Base-by-base conservation (phyloP, 2,113 vertebrate species). In the Lamprotornis superbus region DNA sequence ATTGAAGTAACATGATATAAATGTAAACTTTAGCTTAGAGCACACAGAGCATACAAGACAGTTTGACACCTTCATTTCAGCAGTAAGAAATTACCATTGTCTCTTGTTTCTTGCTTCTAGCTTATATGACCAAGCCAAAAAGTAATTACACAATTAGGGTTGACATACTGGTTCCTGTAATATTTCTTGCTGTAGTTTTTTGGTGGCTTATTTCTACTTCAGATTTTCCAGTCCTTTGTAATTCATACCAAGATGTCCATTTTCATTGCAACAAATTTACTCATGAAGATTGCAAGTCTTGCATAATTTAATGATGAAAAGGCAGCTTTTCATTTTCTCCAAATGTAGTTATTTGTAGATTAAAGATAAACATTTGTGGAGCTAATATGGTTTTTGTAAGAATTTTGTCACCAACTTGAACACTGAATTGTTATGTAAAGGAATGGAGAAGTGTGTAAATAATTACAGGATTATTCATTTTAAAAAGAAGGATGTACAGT, bases 141-240 rank as follows among this genome's bases (percentile, higher is more conserved):
- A 97, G 97, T 98, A 98, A 98, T 98, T 98, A 98, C 93, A 98
- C 98, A 97, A 98, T 98, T 98, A 97, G 97, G 97, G 92, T 89
- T 97, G 98, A 97, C 96, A 82, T 93, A 95, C 95, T 97, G 89
- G 96, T 98, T 98, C 97, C 98, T 97, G 95, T 92, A 96, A 97
- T 98, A 97, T 98, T 98, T 98, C 95, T 97, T 55, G 76, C 64
- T 15, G 42, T 87, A 91, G 88, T 83, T 97, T 96, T 96, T 93
- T 97, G 86, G 94, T 81, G 60, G 61, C 50, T 73, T 89, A 49
- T 97, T 97, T 96, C 82, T 93, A 92, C 88, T 92, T 95, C 73
- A 42, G 47, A 65, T 89, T 97, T 94, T 97, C 93, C 73, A 83
- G 92, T 83, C 74, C 96, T 97, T 96, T 97, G 96, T 98, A 98